Conservation (phyloP, 2,113 vertebrate genomes). For the Psilopogon haemacephalus region DNA sequence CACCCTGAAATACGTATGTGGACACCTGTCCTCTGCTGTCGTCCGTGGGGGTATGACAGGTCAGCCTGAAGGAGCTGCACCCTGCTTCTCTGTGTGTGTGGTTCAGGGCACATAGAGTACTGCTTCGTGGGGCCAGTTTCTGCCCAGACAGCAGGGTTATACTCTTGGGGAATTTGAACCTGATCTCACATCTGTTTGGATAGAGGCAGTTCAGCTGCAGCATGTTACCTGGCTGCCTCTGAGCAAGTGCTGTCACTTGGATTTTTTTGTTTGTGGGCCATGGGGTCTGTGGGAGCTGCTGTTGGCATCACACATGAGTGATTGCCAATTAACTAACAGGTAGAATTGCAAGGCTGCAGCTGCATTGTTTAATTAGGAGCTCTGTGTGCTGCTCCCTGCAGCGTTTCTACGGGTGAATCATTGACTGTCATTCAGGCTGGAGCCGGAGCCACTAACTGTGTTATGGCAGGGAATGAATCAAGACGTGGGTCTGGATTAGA, state of each 20-base stretch:
- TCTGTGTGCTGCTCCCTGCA: background rate
- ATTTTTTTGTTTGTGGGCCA: background rate
- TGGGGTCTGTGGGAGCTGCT: background rate
- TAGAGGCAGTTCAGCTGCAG: background rate
- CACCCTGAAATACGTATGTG: accelerated
- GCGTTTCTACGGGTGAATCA: background rate
- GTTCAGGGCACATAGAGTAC: background rate
- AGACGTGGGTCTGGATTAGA: background rate
- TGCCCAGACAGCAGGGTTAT: background rate
- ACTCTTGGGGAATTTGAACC: background rate
- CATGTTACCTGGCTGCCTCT: background rate
- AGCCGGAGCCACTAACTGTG: background rate
- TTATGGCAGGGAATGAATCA: background rate
- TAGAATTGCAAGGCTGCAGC: background rate
- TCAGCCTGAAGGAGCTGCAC: background rate
- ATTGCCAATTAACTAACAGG: background rate
- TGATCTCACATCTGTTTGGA: background rate
- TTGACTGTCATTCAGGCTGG: background rate
- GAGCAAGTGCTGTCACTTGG: background rate
- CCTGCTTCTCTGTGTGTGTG: background rate
- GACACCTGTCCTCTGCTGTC: background rate
- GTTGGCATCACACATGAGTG: background rate
- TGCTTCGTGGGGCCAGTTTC: background rate
- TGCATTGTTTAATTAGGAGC: background rate
- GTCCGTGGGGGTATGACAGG: accelerated